phyloP scores from a whole-genome alignment of 2,113 vertebrate species.

The Prietella phreatophila region DNA sequence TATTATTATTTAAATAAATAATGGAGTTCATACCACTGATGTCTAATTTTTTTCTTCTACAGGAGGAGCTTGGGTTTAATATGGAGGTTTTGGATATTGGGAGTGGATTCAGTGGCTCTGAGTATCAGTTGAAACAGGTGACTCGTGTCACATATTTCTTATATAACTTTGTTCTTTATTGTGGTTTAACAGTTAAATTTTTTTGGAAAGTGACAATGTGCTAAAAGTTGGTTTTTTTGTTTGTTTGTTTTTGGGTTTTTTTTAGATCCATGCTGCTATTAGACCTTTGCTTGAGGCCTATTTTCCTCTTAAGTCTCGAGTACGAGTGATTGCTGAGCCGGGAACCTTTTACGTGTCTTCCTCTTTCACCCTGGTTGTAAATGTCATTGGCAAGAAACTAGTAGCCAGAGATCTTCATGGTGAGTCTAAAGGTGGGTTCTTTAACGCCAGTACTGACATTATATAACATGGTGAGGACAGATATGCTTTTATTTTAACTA shows the following conservation, averaged over 20 bases:
- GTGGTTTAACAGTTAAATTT: not conserved
- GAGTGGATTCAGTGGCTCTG: constrained; percentile 89
- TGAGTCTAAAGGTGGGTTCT: constrained; percentile 75
- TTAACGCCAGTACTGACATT: not conserved
- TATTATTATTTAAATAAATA: not conserved
- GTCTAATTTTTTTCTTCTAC: constrained; percentile 29
- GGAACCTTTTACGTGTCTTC: constrained; percentile 91
- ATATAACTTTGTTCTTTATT: not conserved
- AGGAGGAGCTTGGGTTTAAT: constrained; percentile 93
- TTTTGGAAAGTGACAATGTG: not conserved
- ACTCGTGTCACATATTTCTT: not conserved
- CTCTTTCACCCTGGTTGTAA: constrained; percentile 91
- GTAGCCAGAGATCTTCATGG: constrained; percentile 75
- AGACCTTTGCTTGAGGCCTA: constrained; percentile 85
- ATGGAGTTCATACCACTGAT: not conserved
- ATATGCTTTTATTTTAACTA: not conserved
- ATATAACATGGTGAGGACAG: not conserved
- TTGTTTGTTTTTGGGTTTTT: not conserved
- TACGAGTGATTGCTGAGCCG: constrained; percentile 88
- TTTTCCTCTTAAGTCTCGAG: constrained; percentile 87
- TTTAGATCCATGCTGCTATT: constrained; percentile 83
- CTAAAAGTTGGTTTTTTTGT: not conserved
- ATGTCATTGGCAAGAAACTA: constrained; percentile 86
- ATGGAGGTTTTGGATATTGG: constrained; percentile 95
- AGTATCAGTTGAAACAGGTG: constrained; percentile 91